Evolutionary conservation across 2,888 invertebrate genomes (phyloP), one percentile per base, ranked within the genome.

Genomic region (Eristalis tenax): DNA sequence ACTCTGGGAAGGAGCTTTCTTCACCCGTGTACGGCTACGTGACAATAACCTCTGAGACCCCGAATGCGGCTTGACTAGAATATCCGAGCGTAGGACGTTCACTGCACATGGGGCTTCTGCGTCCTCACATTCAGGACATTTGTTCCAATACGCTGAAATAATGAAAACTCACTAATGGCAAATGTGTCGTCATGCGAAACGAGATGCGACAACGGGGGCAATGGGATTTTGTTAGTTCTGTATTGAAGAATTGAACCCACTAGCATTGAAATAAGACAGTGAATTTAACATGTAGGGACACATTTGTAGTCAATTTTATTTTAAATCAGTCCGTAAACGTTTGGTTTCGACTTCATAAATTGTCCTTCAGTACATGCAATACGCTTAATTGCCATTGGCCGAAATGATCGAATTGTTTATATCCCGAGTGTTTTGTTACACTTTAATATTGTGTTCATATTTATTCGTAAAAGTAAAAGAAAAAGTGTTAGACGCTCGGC

Each of bases 121-220:
- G 75, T 75, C 82, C 78, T 78, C 78, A 78, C 78, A 82, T 71
- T 70, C 75, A 26, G 35, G 71, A 79, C 86, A 82, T 86, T 86
- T 82, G 78, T 82, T 82, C 78, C 74, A 82, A 86, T 86, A 75
- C 78, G 66, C 69, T 78, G 78, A 82, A 75, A 86, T 86, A 79
- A 86, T 86, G 82, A 79, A 82, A 82, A 75, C 78, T 71, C 78
- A 82, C 86, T 86, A 86, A 86, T 82, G 82, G 86, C 78, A 75
- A 78, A 82, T 82, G 82, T 75, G 74, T 78, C 38, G 64, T 59
- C 85, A 78, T 73, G 81, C 81, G 74, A 74, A 81, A 82, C 40
- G 75, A 66, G 43, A 75, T 79, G 78, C 38, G 68, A 75, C 82
- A 82, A 82, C 74, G 77, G 82, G 50, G 78, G 78, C 78, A 82